A percentile compares a stretch with the other conserved stretches of the same genome.
Conservation (phyloP, 2,113 vertebrate species). For the Orthonyx spaldingii region DNA sequence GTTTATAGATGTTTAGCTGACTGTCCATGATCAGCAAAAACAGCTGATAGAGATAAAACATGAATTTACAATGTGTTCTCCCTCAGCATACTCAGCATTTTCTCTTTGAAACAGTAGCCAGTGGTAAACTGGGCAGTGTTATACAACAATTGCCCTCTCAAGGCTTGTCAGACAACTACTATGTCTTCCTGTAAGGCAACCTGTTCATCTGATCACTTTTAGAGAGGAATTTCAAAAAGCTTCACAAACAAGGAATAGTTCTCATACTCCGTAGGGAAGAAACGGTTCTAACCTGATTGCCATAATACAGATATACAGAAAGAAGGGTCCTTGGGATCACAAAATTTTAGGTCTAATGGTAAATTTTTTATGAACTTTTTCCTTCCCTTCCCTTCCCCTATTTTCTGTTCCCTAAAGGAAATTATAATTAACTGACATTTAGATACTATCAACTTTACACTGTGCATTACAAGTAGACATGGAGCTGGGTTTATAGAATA, state of each 20-base stretch:
- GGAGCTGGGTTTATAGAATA: background rate
- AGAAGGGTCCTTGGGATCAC: background rate
- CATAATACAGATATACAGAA: background rate
- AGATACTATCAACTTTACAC: background rate
- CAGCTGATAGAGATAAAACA: background rate
- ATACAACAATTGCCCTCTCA: background rate
- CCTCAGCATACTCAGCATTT: background rate
- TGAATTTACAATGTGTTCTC: background rate
- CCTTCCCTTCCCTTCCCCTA: too few species aligned
- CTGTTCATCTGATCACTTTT: background rate
- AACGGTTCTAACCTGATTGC: background rate
- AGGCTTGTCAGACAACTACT: background rate
- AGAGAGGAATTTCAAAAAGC: background rate
- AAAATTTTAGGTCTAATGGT: background rate
- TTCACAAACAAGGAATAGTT: accelerated
- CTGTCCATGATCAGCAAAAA: slow-evolving; percentile 12
- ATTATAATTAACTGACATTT: too few species aligned
- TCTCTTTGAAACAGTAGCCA: background rate
- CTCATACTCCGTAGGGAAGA: background rate
- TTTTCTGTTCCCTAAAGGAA: too few species aligned
- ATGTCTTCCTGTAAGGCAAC: background rate
- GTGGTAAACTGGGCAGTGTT: background rate
- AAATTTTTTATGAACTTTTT: background rate
- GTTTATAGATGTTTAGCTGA: background rate
- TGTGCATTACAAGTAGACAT: background rate